Percentiles rank a stretch among this genome's conserved stretches.
phyloP scores from a whole-genome alignment of 2,888 invertebrate genomes.

The Drosophila hamatofila region DNA sequence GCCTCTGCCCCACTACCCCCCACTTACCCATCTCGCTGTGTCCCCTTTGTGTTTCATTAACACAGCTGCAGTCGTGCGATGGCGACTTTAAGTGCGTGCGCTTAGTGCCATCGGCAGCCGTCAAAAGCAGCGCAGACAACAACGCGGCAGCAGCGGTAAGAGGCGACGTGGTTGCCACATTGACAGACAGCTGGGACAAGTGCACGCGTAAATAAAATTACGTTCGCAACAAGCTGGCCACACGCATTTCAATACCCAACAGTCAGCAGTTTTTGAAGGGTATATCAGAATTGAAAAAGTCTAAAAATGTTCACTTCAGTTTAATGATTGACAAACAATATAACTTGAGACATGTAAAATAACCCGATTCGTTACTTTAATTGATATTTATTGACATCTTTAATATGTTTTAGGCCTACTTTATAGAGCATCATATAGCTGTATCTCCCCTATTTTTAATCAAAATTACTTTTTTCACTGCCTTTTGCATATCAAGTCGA shows the following conservation, averaged over 20 bases:
- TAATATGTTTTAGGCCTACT: neutral
- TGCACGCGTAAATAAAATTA: constrained; percentile 78
- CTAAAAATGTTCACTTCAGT: neutral
- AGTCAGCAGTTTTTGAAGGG: neutral
- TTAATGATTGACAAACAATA: no score
- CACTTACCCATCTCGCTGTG: neutral
- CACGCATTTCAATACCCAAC: constrained; percentile 57
- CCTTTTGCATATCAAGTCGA: constrained; percentile 63
- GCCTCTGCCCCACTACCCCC: neutral
- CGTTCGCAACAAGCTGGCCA: constrained; percentile 68
- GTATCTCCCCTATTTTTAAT: neutral
- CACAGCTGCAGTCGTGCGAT: constrained; percentile 55
- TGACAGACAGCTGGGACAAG: constrained; percentile 69
- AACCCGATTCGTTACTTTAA: neutral
- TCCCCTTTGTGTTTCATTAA: constrained; percentile 45
- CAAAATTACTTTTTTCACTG: constrained; percentile 11
- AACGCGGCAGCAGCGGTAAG: constrained; percentile 17
- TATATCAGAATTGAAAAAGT: constrained; percentile 4
- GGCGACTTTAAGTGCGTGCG: constrained; percentile 75
- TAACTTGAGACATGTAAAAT: neutral
- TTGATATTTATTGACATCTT: neutral
- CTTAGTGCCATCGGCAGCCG: constrained; percentile 77
- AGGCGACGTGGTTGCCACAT: constrained; percentile 49
- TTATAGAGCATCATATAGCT: constrained; percentile 18
- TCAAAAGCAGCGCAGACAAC: constrained; percentile 67